phyloP scores from a whole-genome alignment of 2,113 vertebrate genomes.

The Lethenteron reissneri region DNA sequence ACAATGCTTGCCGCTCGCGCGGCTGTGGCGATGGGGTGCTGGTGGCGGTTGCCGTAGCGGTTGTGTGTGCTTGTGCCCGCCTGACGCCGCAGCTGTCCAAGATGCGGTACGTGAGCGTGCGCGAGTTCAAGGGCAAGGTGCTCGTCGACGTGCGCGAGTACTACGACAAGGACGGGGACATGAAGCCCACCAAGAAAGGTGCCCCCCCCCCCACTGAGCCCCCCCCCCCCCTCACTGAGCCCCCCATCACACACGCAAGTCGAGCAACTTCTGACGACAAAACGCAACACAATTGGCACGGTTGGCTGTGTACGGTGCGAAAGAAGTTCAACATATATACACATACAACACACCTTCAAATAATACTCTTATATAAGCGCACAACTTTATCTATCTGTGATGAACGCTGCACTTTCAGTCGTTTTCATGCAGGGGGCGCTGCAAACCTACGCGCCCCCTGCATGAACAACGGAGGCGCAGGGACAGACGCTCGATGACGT shows the following conservation, averaged over 20 bases:
- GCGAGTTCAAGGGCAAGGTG: constrained; percentile 87
- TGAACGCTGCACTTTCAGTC: not conserved
- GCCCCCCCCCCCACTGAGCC: not conserved
- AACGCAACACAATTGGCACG: not conserved
- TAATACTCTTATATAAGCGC: not conserved
- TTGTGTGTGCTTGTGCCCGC: too few relatives aligned
- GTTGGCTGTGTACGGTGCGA: not conserved
- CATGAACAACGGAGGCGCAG: too few relatives aligned
- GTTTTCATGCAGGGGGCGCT: too few relatives aligned
- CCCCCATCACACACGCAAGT: not conserved
- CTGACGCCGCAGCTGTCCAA: constrained; percentile 66
- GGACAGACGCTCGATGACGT: too few relatives aligned
- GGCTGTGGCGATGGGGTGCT: too few relatives aligned
- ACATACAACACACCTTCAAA: not conserved
- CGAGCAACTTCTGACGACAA: not conserved
- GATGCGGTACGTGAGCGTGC: constrained; percentile 78
- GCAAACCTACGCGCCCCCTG: too few relatives aligned
- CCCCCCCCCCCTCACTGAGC: not conserved
- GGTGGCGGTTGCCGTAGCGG: too few relatives aligned
- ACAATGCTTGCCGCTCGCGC: too few relatives aligned
- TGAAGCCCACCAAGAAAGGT: constrained; percentile 97
- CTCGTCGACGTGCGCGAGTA: constrained; percentile 92
- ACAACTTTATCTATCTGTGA: not conserved
- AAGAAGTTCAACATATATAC: not conserved
- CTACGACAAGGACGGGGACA: constrained; percentile 79